Conservation (phyloP, 2,797 vertebrate species). For the Rhinogobio ventralis region DNA sequence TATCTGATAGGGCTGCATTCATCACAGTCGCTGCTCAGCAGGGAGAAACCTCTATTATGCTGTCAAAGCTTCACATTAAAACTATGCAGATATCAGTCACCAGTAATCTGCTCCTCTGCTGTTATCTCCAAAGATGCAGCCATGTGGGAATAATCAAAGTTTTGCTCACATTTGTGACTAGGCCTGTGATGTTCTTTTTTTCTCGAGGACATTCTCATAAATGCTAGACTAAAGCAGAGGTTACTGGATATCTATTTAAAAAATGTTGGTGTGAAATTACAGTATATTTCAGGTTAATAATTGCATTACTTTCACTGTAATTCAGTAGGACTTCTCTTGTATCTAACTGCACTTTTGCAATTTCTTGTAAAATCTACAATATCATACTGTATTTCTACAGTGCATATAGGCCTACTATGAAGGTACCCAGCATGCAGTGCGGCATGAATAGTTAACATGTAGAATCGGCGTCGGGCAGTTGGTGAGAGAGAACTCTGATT, state of each 20-base stretch:
- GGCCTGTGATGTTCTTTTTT: slow-evolving; percentile 20
- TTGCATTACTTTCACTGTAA: too few species aligned
- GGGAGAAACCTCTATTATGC: slow-evolving; percentile 4
- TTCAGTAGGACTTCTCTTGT: too few species aligned
- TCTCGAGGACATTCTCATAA: neutral
- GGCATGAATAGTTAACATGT: too few species aligned
- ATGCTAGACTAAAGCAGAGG: neutral
- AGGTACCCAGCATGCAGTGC: too few species aligned
- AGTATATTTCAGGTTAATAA: too few species aligned
- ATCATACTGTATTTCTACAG: too few species aligned
- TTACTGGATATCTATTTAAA: neutral
- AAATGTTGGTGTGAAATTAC: too few species aligned
- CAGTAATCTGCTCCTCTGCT: slow-evolving; percentile 22
- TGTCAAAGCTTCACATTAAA: slow-evolving; percentile 30
- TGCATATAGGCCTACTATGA: too few species aligned
- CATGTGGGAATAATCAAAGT: slow-evolving; percentile 24
- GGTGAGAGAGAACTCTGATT: too few species aligned
- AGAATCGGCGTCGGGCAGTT: too few species aligned
- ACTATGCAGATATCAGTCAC: slow-evolving; percentile 26
- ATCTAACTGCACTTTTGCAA: too few species aligned
- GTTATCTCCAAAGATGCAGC: slow-evolving; percentile 33
- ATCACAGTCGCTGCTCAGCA: slow-evolving; percentile 33
- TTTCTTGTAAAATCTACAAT: too few species aligned
- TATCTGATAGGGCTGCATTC: slow-evolving; percentile 30
- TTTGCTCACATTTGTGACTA: neutral